Percentiles rank a stretch among this genome's conserved stretches.
These are phyloP conservation scores for Leucania comma DNA, from an alignment of 2,888 invertebrate genomes.

Conservation along the genomic window DNA sequence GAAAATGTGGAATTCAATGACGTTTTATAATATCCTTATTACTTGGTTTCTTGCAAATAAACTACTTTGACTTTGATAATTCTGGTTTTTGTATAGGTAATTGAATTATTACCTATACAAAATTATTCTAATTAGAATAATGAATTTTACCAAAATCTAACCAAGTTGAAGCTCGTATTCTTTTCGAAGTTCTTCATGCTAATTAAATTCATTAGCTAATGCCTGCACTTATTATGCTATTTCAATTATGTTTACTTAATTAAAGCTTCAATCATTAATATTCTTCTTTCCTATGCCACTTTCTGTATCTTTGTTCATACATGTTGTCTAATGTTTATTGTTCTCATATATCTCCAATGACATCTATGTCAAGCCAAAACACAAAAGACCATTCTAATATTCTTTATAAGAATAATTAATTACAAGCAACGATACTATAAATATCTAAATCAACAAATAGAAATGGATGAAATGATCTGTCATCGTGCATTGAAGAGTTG, in stretches of 20 bases:
- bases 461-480: conserved; percentile 72
- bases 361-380: conserved; percentile 10
- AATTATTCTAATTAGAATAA: too few species aligned
- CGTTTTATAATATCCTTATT: too few species aligned
- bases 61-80: too few species aligned
- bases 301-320: background rate
- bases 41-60: too few species aligned
- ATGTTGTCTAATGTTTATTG: conserved; percentile 1
- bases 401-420: conserved; percentile 59
- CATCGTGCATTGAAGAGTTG: conserved; percentile 66
- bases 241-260: conserved; percentile 12
- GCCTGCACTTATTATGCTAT: conserved; percentile 13
- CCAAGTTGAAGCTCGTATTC: conserved; percentile 23
- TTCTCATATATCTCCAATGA: conserved; percentile 19
- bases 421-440: conserved; percentile 57
- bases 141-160: too few species aligned
- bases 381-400: conserved; percentile 48
- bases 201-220: conserved; percentile 25
- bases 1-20: too few species aligned
- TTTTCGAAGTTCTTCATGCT: conserved; percentile 6
- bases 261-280: conserved; percentile 5
- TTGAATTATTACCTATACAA: too few species aligned
- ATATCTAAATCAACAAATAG: conserved; percentile 73
- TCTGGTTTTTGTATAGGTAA: too few species aligned
- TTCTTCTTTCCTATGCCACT: background rate